Percentiles rank a stretch among this genome's conserved stretches.
phyloP scores from a whole-genome alignment of 2,888 invertebrate species.

The Cheilosia pagana region DNA sequence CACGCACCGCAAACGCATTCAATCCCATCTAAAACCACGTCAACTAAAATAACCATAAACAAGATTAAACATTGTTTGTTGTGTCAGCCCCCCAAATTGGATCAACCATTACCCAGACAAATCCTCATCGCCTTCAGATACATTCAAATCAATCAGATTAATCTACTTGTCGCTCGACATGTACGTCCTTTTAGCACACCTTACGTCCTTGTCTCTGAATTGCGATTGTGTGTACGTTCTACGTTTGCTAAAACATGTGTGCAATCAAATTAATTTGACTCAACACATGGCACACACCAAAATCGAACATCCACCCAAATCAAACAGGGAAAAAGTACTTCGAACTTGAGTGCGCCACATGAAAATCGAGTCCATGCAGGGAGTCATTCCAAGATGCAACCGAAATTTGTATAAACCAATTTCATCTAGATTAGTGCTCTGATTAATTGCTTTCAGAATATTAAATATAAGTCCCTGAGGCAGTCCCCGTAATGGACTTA shows the following conservation, averaged over 20 bases:
- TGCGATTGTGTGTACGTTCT: not conserved
- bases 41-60: conserved; percentile 27
- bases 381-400: not conserved
- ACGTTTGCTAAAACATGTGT: conserved; percentile 11
- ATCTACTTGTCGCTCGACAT: conserved; percentile 29
- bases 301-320: not conserved
- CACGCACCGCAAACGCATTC: conserved; percentile 13
- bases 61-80: conserved; percentile 20
- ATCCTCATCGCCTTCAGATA: conserved; percentile 17
- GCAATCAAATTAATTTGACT: conserved; percentile 39
- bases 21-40: conserved; percentile 28
- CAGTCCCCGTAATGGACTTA: too few relatives aligned
- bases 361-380: not conserved
- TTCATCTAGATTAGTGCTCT: not conserved
- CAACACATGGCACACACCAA: conserved; percentile 11
- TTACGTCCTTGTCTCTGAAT: not conserved
- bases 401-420: too few relatives aligned
- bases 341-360: not conserved
- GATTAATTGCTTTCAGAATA: not conserved
- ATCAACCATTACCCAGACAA: conserved; percentile 41
- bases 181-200: conserved; percentile 30
- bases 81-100: conserved; percentile 6
- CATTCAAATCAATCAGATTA: conserved; percentile 18
- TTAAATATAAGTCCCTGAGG: not conserved
- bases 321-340: not conserved